Evolutionary conservation across 2,113 vertebrate species (phyloP).

Genomic region (Dromas ardeola): DNA sequence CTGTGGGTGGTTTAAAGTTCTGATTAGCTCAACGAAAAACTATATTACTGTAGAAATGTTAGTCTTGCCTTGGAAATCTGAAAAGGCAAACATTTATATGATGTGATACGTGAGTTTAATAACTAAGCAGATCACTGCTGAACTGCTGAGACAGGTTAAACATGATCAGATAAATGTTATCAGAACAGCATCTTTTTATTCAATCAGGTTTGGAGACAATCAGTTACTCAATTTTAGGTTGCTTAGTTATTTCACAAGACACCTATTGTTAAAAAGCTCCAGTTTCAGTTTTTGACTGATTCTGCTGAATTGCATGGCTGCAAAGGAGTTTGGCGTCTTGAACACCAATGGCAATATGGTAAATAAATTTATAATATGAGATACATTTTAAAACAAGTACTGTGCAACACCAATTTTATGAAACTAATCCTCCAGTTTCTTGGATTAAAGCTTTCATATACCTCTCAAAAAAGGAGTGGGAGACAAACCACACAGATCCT

Average conservation of each 20-base stretch:
- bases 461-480: background rate
- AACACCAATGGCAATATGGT: background rate
- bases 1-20: conserved; percentile 1
- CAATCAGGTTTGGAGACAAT: background rate
- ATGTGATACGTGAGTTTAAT: background rate
- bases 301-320: background rate
- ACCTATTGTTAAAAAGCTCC: background rate
- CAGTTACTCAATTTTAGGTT: background rate
- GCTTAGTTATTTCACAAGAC: background rate
- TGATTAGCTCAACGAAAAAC: background rate
- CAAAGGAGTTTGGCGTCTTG: background rate
- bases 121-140: background rate
- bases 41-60: background rate
- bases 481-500: background rate
- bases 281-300: background rate
- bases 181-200: background rate
- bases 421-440: background rate
- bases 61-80: background rate
- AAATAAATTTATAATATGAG: background rate
- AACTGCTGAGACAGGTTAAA: background rate
- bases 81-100: background rate
- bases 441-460: background rate
- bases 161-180: background rate
- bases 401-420: background rate
- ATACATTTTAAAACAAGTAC: background rate